A percentile compares a stretch with the other conserved stretches of the same genome.
These are phyloP conservation scores for Bagarius yarrelli DNA, from an alignment of 2,113 vertebrate genomes.

Conservation along the genomic window DNA sequence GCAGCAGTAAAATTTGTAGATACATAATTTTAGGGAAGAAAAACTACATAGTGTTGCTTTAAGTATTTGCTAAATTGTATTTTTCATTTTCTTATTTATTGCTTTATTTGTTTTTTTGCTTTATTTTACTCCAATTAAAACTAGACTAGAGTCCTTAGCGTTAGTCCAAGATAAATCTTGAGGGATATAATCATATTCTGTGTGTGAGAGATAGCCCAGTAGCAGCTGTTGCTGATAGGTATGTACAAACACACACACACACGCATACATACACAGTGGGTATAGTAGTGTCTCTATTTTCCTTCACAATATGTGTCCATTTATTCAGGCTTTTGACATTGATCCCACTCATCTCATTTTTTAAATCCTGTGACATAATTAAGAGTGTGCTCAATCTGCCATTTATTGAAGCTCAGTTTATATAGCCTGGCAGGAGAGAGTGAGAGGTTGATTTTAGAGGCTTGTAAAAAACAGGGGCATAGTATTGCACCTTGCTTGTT, in stretches of 20 bases:
- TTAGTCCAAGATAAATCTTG: neutral
- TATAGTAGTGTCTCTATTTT: conserved; percentile 22
- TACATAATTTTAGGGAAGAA: too few species aligned
- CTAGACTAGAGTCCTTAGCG: neutral
- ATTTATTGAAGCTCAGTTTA: conserved; percentile 43
- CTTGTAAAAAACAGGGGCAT: neutral
- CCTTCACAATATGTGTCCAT: conserved; percentile 42
- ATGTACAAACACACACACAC: conserved; percentile 31
- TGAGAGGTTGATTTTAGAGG: neutral
- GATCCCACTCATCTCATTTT: conserved; percentile 44
- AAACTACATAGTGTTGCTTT: too few species aligned
- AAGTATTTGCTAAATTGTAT: neutral
- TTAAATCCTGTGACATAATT: conserved; percentile 47
- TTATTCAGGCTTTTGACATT: conserved; percentile 52
- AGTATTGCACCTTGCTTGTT: neutral
- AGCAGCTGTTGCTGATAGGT: conserved; percentile 51
- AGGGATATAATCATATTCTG: conserved; percentile 26
- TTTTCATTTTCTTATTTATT: neutral
- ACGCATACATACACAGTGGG: neutral
- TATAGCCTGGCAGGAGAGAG: conserved; percentile 4
- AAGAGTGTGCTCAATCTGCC: conserved; percentile 33
- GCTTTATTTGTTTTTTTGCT: neutral
- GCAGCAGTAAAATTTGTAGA: too few species aligned
- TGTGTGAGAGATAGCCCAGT: conserved; percentile 26
- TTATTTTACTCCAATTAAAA: conserved; percentile 4